Percentiles rank a stretch among this genome's conserved stretches.
Conservation (phyloP, 2,888 invertebrate genomes). For the Tinea semifulvella region DNA sequence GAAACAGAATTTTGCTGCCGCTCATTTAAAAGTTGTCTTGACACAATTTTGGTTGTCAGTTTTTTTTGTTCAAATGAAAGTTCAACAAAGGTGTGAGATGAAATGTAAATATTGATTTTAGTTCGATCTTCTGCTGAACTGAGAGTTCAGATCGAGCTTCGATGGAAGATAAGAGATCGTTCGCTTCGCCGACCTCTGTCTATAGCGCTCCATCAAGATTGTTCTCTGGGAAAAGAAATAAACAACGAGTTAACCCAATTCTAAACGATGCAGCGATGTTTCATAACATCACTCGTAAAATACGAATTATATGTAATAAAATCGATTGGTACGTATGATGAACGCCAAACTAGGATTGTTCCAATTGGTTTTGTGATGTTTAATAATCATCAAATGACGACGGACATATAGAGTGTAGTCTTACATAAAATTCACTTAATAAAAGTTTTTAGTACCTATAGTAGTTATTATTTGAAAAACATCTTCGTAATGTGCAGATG, state of each 20-base stretch:
- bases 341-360: too few species aligned
- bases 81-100: slow-evolving; percentile 6
- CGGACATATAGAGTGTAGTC: too few species aligned
- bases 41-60: too few species aligned
- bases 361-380: too few species aligned
- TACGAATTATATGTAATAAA: slow-evolving; percentile 35
- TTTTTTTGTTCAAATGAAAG: slow-evolving; percentile 2
- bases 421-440: too few species aligned
- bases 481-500: too few species aligned
- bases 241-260: slow-evolving; percentile 7
- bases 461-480: too few species aligned
- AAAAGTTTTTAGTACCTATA: too few species aligned
- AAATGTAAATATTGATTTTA: slow-evolving; percentile 21
- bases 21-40: too few species aligned
- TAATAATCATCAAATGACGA: too few species aligned
- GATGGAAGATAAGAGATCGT: slow-evolving; percentile 33
- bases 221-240: slow-evolving; percentile 32
- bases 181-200: slow-evolving; percentile 33
- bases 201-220: slow-evolving; percentile 24
- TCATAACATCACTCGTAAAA: slow-evolving; percentile 33
- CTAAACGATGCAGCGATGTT: not conserved
- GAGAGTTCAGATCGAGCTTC: slow-evolving; percentile 37
- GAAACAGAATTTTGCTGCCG: too few species aligned
- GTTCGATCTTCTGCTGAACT: slow-evolving; percentile 29
- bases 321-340: not conserved